Base-by-base conservation (phyloP, 2,113 vertebrate species). In the Lophura nycthemera region DNA sequence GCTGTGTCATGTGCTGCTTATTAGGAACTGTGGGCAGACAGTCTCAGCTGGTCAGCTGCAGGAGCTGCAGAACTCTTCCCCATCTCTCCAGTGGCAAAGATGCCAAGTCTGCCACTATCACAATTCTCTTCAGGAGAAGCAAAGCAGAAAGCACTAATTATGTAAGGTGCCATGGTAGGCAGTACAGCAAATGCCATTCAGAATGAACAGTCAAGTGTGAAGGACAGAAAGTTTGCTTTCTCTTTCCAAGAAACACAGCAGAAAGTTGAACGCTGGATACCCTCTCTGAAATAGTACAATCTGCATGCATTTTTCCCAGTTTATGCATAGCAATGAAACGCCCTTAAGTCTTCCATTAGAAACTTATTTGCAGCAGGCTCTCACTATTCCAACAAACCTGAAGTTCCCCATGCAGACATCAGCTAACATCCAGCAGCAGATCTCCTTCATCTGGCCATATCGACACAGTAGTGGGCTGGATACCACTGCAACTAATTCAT, bases 71-170 rank as follows among this genome's bases (percentile, higher is more conserved):
- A 21, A 92, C 66, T 54, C 74, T 70, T 90, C 40, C 65, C 80
- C 77, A 73, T 70, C 71, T 61, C 10, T 3, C 81, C 65, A 63
- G 48, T 72, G 84, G 52, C 81, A 72, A 90, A 94, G 89, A 86
- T 88, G 61, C 6, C 7, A 84, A 89, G 81, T 90, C 94, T 95
- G 86, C 89, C 54, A 72, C 74, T 36, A 52, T 17, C 34, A 73
- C 85, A 71, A 59, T 77, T 83, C 67, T 59, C 83, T 81, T 42
- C 30, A 38, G 72, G 40, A 83, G 61, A 87, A 79, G 79, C 88
- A 88, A 96, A 84, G 48, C 70, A 84, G 48, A 43, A 76, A 89
- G 80, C 66, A 59, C 88, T 86, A 96, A 96, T 95, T 95, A 93
- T 83, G 45, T 27, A 50, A 84, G 65, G 65, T 93, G 93, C 70